A percentile compares a stretch with the other conserved stretches of the same genome.
phyloP scores from a whole-genome alignment of 2,888 invertebrate species.

The Matsumyia berberina region DNA sequence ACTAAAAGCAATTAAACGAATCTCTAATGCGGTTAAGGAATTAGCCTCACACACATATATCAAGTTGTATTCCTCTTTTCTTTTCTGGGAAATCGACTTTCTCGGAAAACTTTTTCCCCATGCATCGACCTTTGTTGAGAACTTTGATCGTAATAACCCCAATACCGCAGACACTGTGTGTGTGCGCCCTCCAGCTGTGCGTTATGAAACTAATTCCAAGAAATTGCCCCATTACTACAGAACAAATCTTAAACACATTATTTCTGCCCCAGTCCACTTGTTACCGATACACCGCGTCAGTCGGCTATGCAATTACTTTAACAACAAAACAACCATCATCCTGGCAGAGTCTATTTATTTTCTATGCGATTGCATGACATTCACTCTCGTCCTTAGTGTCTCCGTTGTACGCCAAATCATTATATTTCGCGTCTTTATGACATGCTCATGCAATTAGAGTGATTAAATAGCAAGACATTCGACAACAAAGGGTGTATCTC shows the following conservation, averaged over 20 bases:
- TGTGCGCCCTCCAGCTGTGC: conserved; percentile 12
- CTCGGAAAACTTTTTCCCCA: conserved; percentile 10
- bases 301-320: not conserved
- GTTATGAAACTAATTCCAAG: conserved; percentile 24
- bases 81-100: conserved; percentile 1
- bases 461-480: conserved; percentile 56
- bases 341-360: not conserved
- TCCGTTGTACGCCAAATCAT: conserved; percentile 22
- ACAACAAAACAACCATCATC: not conserved
- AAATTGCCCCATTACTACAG: conserved; percentile 21
- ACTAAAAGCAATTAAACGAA: conserved; percentile 27
- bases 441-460: conserved; percentile 55
- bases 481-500: conserved; percentile 21
- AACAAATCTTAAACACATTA: not conserved
- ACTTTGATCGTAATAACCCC: conserved; percentile 19
- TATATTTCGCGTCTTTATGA: conserved; percentile 25
- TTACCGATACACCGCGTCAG: not conserved
- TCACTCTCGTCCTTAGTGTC: not conserved
- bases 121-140: not conserved
- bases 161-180: not conserved
- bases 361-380: not conserved
- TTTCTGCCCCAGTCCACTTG: conserved; percentile 6
- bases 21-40: conserved; percentile 10
- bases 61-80: not conserved
- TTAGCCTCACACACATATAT: conserved; percentile 1